A percentile compares a stretch with the other conserved stretches of the same genome.
These are phyloP conservation scores for Hydrotaea cyrtoneurina DNA, from an alignment of 2,888 invertebrate species.

Conservation along the genomic window DNA sequence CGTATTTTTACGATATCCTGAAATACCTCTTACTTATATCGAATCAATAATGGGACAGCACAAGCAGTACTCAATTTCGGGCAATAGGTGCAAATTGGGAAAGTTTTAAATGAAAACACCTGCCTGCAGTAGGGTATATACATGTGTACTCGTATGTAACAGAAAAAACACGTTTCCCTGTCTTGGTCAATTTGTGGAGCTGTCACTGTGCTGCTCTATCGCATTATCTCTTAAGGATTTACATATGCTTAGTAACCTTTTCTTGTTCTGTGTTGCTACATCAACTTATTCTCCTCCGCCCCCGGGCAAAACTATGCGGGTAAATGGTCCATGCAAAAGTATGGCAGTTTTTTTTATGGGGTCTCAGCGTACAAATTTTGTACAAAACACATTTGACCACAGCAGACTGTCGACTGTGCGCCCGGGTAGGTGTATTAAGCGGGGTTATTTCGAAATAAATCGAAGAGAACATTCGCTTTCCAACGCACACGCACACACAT, in stretches of 20 bases:
- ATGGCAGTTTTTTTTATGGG: constrained; percentile 31
- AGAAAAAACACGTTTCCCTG: constrained; percentile 8
- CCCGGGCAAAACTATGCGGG: not conserved
- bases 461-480: constrained; percentile 10
- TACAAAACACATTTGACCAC: constrained; percentile 37
- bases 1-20: too few species aligned
- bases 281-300: constrained; percentile 25
- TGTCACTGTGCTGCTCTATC: constrained; percentile 78
- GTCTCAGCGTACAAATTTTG: constrained; percentile 28
- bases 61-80: too few species aligned
- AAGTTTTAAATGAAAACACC: not conserved
- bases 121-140: constrained; percentile 3
- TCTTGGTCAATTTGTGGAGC: constrained; percentile 73
- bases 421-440: not conserved
- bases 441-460: not conserved
- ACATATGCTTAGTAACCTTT: constrained; percentile 72
- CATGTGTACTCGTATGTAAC: not conserved
- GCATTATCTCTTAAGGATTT: constrained; percentile 79
- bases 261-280: constrained; percentile 29
- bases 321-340: constrained; percentile 10
- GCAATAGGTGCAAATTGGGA: too few species aligned
- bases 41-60: too few species aligned
- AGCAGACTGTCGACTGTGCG: constrained; percentile 22
- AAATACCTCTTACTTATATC: too few species aligned
- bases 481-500: not conserved